These are phyloP conservation scores for Leistus spinibarbis DNA, from an alignment of 2,888 invertebrate genomes.

Conservation along the genomic window DNA sequence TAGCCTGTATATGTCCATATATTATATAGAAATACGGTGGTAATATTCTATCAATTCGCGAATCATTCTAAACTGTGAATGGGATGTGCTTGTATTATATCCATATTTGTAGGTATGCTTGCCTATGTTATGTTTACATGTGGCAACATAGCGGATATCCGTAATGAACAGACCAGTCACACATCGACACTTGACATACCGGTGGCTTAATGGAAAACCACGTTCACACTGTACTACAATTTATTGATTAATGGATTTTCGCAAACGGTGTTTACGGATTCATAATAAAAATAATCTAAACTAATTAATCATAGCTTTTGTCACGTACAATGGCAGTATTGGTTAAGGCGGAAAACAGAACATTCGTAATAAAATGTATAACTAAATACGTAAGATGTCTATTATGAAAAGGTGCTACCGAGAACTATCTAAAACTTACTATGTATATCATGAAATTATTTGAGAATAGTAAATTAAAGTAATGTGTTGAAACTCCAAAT, in stretches of 20 bases:
- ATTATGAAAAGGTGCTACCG: too few relatives aligned
- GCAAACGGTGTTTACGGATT: not conserved
- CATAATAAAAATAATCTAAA: not conserved
- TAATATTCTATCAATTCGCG: too few relatives aligned
- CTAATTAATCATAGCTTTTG: not conserved
- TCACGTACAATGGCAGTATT: too few relatives aligned
- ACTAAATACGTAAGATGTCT: too few relatives aligned
- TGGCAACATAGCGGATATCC: constrained; percentile 17
- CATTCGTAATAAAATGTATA: too few relatives aligned
- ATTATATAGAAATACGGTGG: not conserved
- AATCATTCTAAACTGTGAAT: too few relatives aligned
- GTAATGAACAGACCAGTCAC: constrained; percentile 17
- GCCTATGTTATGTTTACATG: not conserved
- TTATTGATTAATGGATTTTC: constrained; percentile 1
- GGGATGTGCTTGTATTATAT: not conserved
- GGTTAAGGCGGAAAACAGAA: too few relatives aligned
- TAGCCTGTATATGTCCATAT: not conserved
- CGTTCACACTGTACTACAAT: constrained; percentile 10
- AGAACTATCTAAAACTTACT: too few relatives aligned
- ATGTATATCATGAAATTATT: too few relatives aligned
- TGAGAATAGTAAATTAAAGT: too few relatives aligned
- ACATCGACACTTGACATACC: constrained; percentile 22
- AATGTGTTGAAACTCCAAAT: too few relatives aligned
- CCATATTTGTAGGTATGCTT: not conserved
- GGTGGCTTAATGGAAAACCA: constrained; percentile 17